Conservation (phyloP, 2,797 vertebrate genomes). For the Muscicapa striata region DNA sequence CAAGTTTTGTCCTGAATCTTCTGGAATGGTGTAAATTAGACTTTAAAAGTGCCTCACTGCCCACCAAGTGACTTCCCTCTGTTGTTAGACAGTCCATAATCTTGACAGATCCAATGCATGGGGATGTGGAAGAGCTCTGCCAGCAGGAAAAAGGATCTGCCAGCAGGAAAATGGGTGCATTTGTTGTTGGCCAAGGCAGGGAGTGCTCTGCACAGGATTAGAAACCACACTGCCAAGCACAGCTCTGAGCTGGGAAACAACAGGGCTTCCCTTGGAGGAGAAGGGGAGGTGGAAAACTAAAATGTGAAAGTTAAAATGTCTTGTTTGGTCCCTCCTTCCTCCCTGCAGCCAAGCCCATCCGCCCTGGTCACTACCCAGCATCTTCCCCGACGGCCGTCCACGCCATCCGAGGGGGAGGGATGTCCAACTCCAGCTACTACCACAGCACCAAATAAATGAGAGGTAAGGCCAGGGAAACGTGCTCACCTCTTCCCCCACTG, state of each 20-base stretch:
- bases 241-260: neutral
- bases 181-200: neutral
- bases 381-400: slow-evolving; percentile 82
- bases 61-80: neutral
- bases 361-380: slow-evolving; percentile 89
- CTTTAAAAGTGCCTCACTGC: neutral
- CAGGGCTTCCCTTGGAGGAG: neutral
- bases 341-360: slow-evolving; percentile 90
- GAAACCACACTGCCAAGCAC: neutral
- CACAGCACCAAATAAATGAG: slow-evolving; percentile 76
- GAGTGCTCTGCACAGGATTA: neutral
- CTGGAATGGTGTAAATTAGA: neutral
- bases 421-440: slow-evolving; percentile 81
- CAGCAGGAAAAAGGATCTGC: neutral
- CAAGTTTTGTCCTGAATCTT: neutral
- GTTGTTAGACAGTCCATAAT: neutral
- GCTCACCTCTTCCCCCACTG: neutral
- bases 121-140: neutral
- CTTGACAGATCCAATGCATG: neutral
- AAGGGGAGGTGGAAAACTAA: neutral
- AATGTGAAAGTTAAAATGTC: neutral
- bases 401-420: slow-evolving; percentile 81
- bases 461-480: slow-evolving; percentile 59
- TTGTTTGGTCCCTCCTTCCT: neutral
- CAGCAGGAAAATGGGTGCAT: neutral